A percentile compares a stretch with the other conserved stretches of the same genome.
Evolutionary conservation across 2,888 invertebrate genomes (phyloP).

Genomic region (Hirudinaria manillensis): DNA sequence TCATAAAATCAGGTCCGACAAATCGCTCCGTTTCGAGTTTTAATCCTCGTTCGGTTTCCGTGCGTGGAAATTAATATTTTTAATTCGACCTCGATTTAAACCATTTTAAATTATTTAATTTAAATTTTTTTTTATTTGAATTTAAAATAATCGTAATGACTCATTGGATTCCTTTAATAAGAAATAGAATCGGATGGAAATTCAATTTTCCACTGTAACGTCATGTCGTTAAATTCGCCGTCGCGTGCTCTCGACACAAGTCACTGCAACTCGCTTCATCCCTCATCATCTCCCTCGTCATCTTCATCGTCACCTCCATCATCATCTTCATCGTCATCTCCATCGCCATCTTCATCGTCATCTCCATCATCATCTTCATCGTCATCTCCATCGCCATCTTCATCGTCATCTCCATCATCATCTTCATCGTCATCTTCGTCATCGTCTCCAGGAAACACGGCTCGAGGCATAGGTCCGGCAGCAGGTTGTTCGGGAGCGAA

Average conservation of each 20-base stretch:
- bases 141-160: too few species aligned
- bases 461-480: neutral
- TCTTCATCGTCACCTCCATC: slow-evolving; percentile 2
- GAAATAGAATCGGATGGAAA: too few species aligned
- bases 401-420: slow-evolving; percentile 7
- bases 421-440: slow-evolving; percentile 10
- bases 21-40: too few species aligned
- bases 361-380: slow-evolving; percentile 11
- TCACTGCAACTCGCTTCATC: neutral
- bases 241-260: neutral
- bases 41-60: too few species aligned
- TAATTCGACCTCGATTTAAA: too few species aligned
- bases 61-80: too few species aligned
- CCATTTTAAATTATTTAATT: too few species aligned
- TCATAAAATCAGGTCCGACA: neutral
- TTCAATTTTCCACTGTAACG: neutral
- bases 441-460: neutral
- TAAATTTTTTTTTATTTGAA: too few species aligned
- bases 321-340: neutral
- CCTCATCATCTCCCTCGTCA: slow-evolving; percentile 7
- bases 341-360: neutral
- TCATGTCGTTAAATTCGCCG: neutral
- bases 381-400: neutral
- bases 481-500: slow-evolving; percentile 13
- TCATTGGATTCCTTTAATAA: too few species aligned